Percentiles rank a stretch among this genome's conserved stretches.
Evolutionary conservation across 2,888 invertebrate genomes (phyloP).

Genomic region (Microctonus aethiopoides): DNA sequence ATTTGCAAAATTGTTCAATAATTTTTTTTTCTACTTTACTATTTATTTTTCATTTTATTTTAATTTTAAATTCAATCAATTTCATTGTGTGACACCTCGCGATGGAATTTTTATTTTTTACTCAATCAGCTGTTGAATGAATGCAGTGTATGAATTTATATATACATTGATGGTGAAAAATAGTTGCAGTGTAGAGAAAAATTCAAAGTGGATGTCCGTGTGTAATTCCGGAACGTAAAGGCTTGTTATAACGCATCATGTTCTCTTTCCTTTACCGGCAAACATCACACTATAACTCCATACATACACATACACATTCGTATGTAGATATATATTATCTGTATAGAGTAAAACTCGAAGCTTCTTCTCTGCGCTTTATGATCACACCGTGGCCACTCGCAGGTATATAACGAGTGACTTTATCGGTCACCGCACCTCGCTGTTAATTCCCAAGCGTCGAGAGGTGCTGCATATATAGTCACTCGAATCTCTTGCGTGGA

Average conservation of each 20-base stretch:
- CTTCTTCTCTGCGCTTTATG: constrained; percentile 37
- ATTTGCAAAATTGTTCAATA: no score
- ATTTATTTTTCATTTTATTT: neutral
- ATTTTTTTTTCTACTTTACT: neutral
- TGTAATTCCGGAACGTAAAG: neutral
- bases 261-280: neutral
- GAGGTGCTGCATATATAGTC: neutral
- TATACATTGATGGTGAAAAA: neutral
- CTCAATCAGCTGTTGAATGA: neutral
- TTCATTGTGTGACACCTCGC: constrained; percentile 32
- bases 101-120: constrained; percentile 39
- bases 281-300: neutral
- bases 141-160: neutral
- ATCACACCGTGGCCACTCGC: constrained; percentile 35
- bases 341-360: neutral
- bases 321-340: neutral
- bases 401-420: constrained; percentile 42
- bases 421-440: constrained; percentile 45
- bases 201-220: neutral
- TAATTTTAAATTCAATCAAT: neutral
- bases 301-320: no score
- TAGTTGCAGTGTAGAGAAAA: neutral
- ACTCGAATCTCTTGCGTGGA: constrained; percentile 7
- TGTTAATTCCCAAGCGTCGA: constrained; percentile 36
- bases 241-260: neutral